Evolutionary conservation across 2,888 invertebrate species (phyloP).

Genomic region (Bombylius discolor): DNA sequence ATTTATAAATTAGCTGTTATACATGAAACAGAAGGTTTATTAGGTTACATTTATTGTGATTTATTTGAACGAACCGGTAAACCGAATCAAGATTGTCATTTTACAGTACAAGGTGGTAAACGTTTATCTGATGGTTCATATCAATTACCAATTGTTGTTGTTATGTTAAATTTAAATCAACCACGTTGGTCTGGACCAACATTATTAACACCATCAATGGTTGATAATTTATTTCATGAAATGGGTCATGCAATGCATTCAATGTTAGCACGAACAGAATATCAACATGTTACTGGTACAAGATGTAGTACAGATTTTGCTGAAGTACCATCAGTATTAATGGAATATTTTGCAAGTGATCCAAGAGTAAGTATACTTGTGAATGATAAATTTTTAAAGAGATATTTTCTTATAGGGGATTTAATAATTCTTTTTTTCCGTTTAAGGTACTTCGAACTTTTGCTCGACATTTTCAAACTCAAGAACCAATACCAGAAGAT

Average conservation of each 20-base stretch:
- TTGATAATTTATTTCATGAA: slow-evolving; percentile 97
- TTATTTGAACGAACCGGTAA: slow-evolving; percentile 86
- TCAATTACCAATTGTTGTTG: slow-evolving; percentile 83
- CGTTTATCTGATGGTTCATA: slow-evolving; percentile 63
- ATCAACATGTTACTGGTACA: slow-evolving; percentile 97
- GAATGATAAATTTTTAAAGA: background rate
- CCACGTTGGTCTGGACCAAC: slow-evolving; percentile 65
- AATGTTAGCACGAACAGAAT: slow-evolving; percentile 87
- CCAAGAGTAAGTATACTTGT: slow-evolving; percentile 45
- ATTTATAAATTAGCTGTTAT: slow-evolving; percentile 87
- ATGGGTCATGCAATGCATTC: slow-evolving; percentile 99
- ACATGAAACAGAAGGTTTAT: slow-evolving; percentile 62
- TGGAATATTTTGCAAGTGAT: slow-evolving; percentile 95
- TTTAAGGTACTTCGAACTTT: slow-evolving; percentile 64
- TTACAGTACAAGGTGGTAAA: slow-evolving; percentile 92
- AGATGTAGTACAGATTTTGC: slow-evolving; percentile 96
- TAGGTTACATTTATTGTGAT: slow-evolving; percentile 96
- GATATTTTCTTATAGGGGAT: background rate
- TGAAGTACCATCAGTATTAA: slow-evolving; percentile 95
- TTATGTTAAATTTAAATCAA: slow-evolving; percentile 76
- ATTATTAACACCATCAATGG: slow-evolving; percentile 66
- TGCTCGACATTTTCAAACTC: slow-evolving; percentile 83
- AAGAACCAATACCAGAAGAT: slow-evolving; percentile 65
- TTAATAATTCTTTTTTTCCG: background rate
- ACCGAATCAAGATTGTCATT: slow-evolving; percentile 96